phyloP scores from a whole-genome alignment of 2,888 invertebrate species.

The Gonocerus acuteangulatus region DNA sequence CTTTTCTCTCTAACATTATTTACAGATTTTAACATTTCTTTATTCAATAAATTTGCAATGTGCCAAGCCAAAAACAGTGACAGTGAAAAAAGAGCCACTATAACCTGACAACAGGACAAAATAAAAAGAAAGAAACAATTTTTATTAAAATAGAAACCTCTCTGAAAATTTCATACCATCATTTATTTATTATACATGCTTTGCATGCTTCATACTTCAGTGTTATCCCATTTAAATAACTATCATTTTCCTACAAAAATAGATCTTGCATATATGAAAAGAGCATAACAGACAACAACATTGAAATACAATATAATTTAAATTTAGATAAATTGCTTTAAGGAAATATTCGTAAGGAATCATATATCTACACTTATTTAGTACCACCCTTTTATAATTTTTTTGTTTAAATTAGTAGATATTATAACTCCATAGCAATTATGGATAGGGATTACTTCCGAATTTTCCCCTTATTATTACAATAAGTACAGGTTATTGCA shows the following conservation, averaged over 20 bases:
- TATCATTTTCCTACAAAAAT: constrained; percentile 18
- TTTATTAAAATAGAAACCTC: constrained; percentile 21
- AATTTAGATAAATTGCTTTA: constrained; percentile 9
- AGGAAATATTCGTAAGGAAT: background rate
- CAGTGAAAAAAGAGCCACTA: constrained; percentile 13
- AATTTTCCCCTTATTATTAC: no score
- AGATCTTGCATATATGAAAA: constrained; percentile 19
- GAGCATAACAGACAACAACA: constrained; percentile 14
- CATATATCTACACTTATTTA: constrained; percentile 11
- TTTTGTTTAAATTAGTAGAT: no score
- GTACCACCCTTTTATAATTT: background rate
- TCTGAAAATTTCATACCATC: constrained; percentile 6
- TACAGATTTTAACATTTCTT: constrained; percentile 11
- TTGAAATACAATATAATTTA: background rate
- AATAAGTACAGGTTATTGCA: background rate
- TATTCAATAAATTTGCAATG: constrained; percentile 11
- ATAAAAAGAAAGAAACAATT: background rate
- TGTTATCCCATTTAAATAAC: constrained; percentile 4
- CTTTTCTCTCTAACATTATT: constrained; percentile 13
- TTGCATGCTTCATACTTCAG: background rate
- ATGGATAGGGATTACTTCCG: no score
- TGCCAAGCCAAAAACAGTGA: constrained; percentile 19
- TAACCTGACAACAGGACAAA: background rate
- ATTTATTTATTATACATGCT: background rate
- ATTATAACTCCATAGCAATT: no score